These are phyloP conservation scores for Macquaria ambigua DNA, from an alignment of 2,113 vertebrate genomes.

Conservation along the genomic window DNA sequence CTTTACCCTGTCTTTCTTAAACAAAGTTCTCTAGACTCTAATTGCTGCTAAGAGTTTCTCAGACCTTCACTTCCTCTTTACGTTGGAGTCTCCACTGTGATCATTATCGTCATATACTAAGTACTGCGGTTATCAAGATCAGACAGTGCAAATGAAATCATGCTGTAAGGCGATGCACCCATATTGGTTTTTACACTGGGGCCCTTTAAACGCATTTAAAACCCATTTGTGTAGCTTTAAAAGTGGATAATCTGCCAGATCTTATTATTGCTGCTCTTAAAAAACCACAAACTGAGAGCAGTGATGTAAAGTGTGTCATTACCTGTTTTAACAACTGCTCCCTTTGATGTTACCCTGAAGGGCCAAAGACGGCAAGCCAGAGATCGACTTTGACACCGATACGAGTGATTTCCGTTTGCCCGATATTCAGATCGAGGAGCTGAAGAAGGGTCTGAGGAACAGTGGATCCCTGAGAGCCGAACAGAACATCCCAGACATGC, in stretches of 20 bases:
- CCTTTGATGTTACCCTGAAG: slow-evolving; percentile 61
- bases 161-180: background rate
- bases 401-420: slow-evolving; percentile 84
- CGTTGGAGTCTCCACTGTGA: background rate
- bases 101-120: background rate
- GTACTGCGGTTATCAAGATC: background rate
- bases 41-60: background rate
- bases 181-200: background rate
- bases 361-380: slow-evolving; percentile 86
- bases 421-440: slow-evolving; percentile 79
- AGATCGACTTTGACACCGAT: slow-evolving; percentile 88
- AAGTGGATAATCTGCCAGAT: background rate
- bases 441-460: slow-evolving; percentile 70
- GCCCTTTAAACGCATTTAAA: too few relatives aligned
- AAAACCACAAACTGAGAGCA: background rate
- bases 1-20: background rate
- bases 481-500: slow-evolving; percentile 82
- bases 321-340: slow-evolving; percentile 1
- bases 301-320: background rate
- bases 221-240: background rate
- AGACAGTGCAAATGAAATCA: background rate
- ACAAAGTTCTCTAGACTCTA: background rate
- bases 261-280: background rate
- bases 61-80: slow-evolving; percentile 31
- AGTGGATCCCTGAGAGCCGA: slow-evolving; percentile 70